Base-by-base conservation (phyloP, 2,113 vertebrate species). In the Sturnus vulgaris region DNA sequence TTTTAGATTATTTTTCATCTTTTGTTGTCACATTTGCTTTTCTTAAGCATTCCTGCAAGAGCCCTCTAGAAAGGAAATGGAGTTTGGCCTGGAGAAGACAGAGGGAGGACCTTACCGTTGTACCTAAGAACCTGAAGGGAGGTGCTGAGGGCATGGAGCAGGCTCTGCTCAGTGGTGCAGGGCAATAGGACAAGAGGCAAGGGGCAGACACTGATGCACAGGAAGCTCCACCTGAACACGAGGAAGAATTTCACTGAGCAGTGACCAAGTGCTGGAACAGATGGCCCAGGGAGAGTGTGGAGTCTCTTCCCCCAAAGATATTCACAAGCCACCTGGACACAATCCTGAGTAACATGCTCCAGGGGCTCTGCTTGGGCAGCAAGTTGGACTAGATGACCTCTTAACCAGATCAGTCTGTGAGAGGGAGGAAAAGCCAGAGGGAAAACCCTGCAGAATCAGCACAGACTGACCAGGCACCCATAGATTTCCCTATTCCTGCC, bases 21-120 rank as follows among this genome's bases (percentile, higher is more conserved):
- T 66, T 56, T 70, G n/a, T 10, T 72, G 59, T 10, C 3, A 1
- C 3, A 0, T 10, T 50, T 0, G 0, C 12, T 87, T 39, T 39
- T 55, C 44, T 20, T 42, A 52, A 64, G 49, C n/a, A 28, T 42
- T n/a, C 15, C 16, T 31, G 37, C 18, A 25, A 42, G 16, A 59
- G 2, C 2, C 8, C 30, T 59, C n/a, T n/a, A 19, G 63, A 59
- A 70, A 64, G 15, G 19, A 30, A 35, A 19, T 1, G 9, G 50
- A 46, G 33, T 39, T 81, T 9, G 60, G 11, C 23, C 69, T 30
- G 53, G 21, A 49, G 55, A 47, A 61, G 24, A 21, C 23, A 8
- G 46, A 42, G 33, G 33, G 22, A n/a, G 40, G 12, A 47, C 12
- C 39, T 31, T 5, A 35, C 8, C 8, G 12, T 15, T 22, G 7